Evolutionary conservation across 2,888 invertebrate genomes (phyloP).

Genomic region (Patella caerulea): DNA sequence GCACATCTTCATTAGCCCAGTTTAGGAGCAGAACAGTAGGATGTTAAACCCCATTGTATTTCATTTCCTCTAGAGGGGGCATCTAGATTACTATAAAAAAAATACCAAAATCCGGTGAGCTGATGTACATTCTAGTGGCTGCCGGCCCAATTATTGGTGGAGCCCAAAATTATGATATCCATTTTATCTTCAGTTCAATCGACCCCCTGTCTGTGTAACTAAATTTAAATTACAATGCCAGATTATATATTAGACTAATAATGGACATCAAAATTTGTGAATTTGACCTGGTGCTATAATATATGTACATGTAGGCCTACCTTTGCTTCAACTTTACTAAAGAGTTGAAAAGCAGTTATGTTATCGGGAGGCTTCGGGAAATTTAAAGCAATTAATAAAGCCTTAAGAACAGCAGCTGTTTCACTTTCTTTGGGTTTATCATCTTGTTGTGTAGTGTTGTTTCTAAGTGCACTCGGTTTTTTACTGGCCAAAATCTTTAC

Average conservation of each 20-base stretch:
- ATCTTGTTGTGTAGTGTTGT: not conserved
- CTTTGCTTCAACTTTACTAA: slow-evolving; percentile 83
- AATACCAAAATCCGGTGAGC: too few relatives aligned
- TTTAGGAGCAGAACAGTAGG: too few relatives aligned
- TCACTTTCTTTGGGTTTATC: slow-evolving; percentile 83
- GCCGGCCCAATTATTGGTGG: too few relatives aligned
- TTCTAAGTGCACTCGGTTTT: slow-evolving; percentile 74
- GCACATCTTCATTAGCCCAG: too few relatives aligned
- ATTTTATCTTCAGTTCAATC: slow-evolving; percentile 1
- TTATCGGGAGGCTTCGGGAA: slow-evolving; percentile 90
- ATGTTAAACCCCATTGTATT: too few relatives aligned
- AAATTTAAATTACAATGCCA: not conserved
- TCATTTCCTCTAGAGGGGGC: too few relatives aligned
- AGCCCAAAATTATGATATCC: not conserved
- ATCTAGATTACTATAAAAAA: too few relatives aligned
- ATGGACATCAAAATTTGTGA: not conserved
- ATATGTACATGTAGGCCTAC: slow-evolving; percentile 65
- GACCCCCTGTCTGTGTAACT: not conserved
- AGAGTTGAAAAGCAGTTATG: slow-evolving; percentile 83
- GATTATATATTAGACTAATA: not conserved
- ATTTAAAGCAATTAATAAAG: slow-evolving; percentile 83
- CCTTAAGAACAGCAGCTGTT: slow-evolving; percentile 84
- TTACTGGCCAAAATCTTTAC: slow-evolving; percentile 83
- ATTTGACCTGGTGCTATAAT: not conserved
- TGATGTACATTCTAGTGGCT: too few relatives aligned